Evolutionary conservation across 2,888 invertebrate genomes (phyloP).

Genomic region (Polyommatus iphigenia): DNA sequence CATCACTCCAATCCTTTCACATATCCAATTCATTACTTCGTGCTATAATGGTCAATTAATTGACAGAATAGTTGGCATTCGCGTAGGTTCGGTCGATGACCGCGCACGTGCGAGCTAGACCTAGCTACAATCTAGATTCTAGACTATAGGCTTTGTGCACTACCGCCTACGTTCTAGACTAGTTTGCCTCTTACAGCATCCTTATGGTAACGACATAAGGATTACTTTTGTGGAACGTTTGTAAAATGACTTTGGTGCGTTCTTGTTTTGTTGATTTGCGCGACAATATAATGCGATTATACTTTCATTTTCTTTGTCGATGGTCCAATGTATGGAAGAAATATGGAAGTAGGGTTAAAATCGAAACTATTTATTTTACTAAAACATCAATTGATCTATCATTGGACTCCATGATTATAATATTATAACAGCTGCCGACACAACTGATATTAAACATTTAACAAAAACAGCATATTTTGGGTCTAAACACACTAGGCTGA

Average conservation of each 20-base stretch:
- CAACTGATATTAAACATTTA: no score
- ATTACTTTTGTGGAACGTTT: not conserved
- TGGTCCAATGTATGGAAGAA: not conserved
- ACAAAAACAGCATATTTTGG: no score
- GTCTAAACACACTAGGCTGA: no score
- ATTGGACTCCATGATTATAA: no score
- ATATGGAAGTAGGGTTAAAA: not conserved
- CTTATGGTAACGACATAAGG: not conserved
- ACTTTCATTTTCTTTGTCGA: slow-evolving; percentile 7
- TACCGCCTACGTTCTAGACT: slow-evolving; percentile 5
- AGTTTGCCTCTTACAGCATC: not conserved
- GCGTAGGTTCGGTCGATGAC: slow-evolving; percentile 70
- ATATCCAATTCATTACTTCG: slow-evolving; percentile 42
- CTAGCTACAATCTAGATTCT: not conserved
- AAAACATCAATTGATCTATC: no score
- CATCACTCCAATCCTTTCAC: slow-evolving; percentile 35
- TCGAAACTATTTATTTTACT: not conserved
- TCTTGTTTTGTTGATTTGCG: not conserved
- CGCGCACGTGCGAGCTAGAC: slow-evolving; percentile 46
- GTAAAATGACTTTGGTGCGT: not conserved
- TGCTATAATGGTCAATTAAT: slow-evolving; percentile 44
- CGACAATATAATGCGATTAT: not conserved
- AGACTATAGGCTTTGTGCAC: slow-evolving; percentile 1
- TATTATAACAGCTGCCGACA: no score
- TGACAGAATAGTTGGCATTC: slow-evolving; percentile 62